Evolutionary conservation across 2,797 vertebrate genomes (phyloP).

Genomic region (Coracias cyanogaster): DNA sequence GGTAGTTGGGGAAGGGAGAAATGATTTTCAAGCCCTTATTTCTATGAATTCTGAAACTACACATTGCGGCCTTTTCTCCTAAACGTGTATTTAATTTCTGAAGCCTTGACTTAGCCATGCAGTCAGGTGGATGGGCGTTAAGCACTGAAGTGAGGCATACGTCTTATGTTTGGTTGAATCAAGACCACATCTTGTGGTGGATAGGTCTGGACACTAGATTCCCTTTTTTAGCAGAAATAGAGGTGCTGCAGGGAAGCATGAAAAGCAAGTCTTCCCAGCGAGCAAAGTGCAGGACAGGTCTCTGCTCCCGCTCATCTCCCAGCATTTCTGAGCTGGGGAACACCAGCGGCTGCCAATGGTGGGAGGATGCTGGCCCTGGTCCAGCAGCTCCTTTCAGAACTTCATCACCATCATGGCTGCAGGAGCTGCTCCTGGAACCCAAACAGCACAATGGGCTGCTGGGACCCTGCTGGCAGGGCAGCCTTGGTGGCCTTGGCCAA

Average conservation of each 20-base stretch:
- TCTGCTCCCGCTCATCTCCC: rapidly evolving
- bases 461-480: rapidly evolving
- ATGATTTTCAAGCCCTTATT: neutral
- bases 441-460: rapidly evolving
- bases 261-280: neutral
- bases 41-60: neutral
- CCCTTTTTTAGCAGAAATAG: neutral
- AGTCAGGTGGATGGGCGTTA: neutral
- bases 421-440: neutral
- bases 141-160: neutral
- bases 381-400: neutral
- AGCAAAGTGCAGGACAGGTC: neutral
- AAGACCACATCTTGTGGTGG: neutral
- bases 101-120: neutral
- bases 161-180: neutral
- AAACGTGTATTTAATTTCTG: neutral
- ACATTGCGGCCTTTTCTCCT: neutral
- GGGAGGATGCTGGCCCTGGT: neutral
- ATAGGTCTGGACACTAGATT: neutral
- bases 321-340: neutral
- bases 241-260: neutral
- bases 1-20: neutral
- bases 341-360: neutral
- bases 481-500: neutral
- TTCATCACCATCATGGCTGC: rapidly evolving